Evolutionary conservation across 2,113 vertebrate species (phyloP).

Genomic region (Geococcyx californianus): DNA sequence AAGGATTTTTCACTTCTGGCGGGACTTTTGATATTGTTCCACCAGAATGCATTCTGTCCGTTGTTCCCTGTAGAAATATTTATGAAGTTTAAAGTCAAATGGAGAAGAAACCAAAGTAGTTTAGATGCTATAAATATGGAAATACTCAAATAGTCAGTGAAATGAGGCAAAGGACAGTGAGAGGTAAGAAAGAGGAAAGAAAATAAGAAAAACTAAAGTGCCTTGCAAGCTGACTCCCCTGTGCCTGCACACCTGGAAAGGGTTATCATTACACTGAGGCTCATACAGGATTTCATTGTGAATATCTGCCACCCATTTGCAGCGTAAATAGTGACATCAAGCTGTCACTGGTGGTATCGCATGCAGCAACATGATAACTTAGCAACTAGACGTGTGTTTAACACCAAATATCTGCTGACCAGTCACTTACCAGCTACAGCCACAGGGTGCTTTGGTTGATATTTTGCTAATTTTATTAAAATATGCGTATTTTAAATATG

Average conservation of each 20-base stretch:
- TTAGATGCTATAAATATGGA: not conserved
- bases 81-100: not conserved
- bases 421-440: not conserved
- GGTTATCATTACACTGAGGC: accelerated
- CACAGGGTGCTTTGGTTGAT: not conserved
- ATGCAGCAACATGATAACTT: not conserved
- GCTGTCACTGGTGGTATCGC: not conserved
- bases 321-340: not conserved
- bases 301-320: not conserved
- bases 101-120: not conserved
- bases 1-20: not conserved
- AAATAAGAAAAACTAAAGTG: not conserved
- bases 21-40: not conserved
- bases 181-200: not conserved
- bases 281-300: not conserved
- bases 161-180: not conserved
- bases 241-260: not conserved
- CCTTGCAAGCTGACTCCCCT: not conserved
- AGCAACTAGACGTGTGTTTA: too few relatives aligned
- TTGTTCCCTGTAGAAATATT: not conserved
- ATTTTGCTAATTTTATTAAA: not conserved
- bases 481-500: not conserved
- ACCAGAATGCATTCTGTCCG: not conserved
- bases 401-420: not conserved
- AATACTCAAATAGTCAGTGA: not conserved